Evolutionary conservation across 2,888 invertebrate genomes (phyloP).

Genomic region (Metopia argyrocephala): DNA sequence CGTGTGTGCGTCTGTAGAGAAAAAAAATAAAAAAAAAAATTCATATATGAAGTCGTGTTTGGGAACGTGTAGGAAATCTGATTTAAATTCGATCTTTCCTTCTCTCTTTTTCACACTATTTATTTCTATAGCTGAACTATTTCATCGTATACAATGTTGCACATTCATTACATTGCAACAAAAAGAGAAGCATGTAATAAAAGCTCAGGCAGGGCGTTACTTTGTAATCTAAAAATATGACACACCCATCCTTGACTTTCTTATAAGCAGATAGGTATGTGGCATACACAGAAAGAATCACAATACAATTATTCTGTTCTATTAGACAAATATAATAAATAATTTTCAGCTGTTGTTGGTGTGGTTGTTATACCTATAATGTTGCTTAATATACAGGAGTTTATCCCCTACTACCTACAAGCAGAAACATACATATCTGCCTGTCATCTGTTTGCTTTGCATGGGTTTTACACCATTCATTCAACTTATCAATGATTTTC

Average conservation of each 20-base stretch:
- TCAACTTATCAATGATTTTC: background rate
- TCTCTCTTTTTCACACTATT: no score
- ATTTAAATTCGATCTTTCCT: background rate
- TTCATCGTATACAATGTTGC: slow-evolving; percentile 16
- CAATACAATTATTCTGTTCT: slow-evolving; percentile 8
- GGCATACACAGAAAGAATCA: background rate
- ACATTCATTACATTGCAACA: background rate
- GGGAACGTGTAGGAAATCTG: background rate
- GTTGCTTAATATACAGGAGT: slow-evolving; percentile 43
- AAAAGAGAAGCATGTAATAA: slow-evolving; percentile 11
- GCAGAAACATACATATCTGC: no score
- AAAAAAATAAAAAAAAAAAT: slow-evolving; percentile 16
- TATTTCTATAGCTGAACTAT: slow-evolving; percentile 48
- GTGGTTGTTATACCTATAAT: slow-evolving; percentile 9
- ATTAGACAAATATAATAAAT: slow-evolving; percentile 61
- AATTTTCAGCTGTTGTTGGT: background rate
- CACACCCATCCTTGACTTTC: slow-evolving; percentile 29
- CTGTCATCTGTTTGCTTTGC: no score
- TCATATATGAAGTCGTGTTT: background rate
- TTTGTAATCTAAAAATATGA: slow-evolving; percentile 43
- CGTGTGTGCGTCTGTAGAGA: background rate
- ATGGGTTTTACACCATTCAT: no score
- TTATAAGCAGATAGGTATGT: background rate
- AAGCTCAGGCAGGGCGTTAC: slow-evolving; percentile 35
- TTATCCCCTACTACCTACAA: no score